phyloP scores from a whole-genome alignment of 2,888 invertebrate genomes.

The Drosophila melanosoma region DNA sequence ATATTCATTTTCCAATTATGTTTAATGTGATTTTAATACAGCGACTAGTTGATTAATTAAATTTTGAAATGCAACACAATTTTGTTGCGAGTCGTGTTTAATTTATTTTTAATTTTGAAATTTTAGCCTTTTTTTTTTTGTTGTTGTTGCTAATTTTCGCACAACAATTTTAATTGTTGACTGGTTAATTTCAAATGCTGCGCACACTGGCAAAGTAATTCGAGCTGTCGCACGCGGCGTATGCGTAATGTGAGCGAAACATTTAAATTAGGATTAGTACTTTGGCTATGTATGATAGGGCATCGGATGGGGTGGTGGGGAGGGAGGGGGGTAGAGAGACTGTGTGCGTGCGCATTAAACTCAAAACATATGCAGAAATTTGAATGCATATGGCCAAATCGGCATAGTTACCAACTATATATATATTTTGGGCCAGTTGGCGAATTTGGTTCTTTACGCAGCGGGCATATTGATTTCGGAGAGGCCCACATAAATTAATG shows the following conservation, averaged over 20 bases:
- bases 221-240: conserved; percentile 23
- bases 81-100: conserved; percentile 10
- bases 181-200: conserved; percentile 36
- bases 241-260: conserved; percentile 47
- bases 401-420: conserved; percentile 1
- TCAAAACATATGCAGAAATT: conserved; percentile 69
- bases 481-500: conserved; percentile 72
- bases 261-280: conserved; percentile 78
- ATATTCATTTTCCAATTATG: conserved; percentile 63
- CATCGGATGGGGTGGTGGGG: background rate
- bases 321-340: background rate
- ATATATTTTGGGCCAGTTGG: conserved; percentile 47
- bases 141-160: conserved; percentile 43
- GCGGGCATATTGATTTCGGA: conserved; percentile 69
- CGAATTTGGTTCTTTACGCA: conserved; percentile 54
- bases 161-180: conserved; percentile 67
- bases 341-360: conserved; percentile 57
- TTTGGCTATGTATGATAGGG: conserved; percentile 22
- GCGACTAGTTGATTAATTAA: conserved; percentile 57
- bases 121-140: conserved; percentile 12
- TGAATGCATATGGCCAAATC: conserved; percentile 35
- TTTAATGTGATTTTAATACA: conserved; percentile 64
- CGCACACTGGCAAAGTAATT: background rate
- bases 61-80: conserved; percentile 63
- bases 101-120: conserved; percentile 13